Percentiles rank a stretch among this genome's conserved stretches.
Conservation (phyloP, 2,113 vertebrate genomes). For the Ailurus styani region DNA sequence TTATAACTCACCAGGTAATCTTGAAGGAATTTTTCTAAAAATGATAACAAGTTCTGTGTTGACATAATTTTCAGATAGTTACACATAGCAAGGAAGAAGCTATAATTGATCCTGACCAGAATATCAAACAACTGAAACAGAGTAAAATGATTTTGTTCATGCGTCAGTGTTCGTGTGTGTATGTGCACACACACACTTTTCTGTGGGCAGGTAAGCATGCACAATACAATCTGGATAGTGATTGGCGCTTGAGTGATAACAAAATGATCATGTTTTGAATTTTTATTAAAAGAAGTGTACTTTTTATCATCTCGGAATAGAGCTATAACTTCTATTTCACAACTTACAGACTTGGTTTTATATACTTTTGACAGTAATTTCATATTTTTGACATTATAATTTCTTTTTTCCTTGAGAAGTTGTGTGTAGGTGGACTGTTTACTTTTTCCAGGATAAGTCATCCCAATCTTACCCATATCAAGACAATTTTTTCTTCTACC, state of each 20-base stretch:
- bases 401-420: background rate
- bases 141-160: constrained; percentile 1
- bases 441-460: background rate
- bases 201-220: background rate
- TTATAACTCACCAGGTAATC: constrained; percentile 25
- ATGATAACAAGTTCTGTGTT: constrained; percentile 12
- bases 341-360: background rate
- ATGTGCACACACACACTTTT: background rate
- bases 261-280: constrained; percentile 12
- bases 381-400: constrained; percentile 18
- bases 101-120: background rate
- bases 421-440: background rate
- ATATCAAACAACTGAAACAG: background rate
- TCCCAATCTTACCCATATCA: background rate
- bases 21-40: constrained; percentile 33
- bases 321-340: background rate
- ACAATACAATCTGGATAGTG: background rate
- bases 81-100: background rate
- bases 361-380: constrained; percentile 31
- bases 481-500: background rate
- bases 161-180: background rate
- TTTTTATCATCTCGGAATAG: constrained; percentile 34
- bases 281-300: constrained; percentile 19
- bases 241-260: background rate
- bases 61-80: constrained; percentile 51